Percentiles rank a stretch among this genome's conserved stretches.
Evolutionary conservation across 2,797 vertebrate genomes (phyloP).

Genomic region (Urocyon cinereoargenteus): DNA sequence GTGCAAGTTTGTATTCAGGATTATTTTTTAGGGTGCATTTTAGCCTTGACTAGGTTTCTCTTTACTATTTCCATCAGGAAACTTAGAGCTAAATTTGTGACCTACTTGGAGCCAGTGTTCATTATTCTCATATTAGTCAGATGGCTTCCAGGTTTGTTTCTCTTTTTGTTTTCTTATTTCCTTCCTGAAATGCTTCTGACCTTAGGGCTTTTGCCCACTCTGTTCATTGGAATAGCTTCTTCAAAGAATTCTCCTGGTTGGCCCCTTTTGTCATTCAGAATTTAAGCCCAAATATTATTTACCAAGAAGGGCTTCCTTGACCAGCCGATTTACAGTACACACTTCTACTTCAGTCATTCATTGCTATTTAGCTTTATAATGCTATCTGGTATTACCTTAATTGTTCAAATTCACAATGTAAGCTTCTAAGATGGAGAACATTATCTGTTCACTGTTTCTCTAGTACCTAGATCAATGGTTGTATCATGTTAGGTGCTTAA

Average conservation of each 20-base stretch:
- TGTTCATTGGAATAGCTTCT: neutral
- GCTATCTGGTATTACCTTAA: neutral
- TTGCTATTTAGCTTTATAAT: neutral
- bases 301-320: neutral
- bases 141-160: neutral
- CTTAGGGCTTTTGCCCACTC: neutral
- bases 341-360: neutral
- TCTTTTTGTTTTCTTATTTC: slow-evolving; percentile 15
- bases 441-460: neutral
- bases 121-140: neutral
- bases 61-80: neutral
- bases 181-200: neutral
- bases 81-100: neutral
- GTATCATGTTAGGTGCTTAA: neutral
- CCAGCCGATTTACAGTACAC: neutral
- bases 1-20: neutral
- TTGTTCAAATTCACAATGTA: neutral
- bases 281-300: slow-evolving; percentile 1
- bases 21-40: neutral
- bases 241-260: neutral
- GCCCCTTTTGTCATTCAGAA: neutral
- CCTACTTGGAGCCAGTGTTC: neutral
- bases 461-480: neutral
- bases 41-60: neutral
- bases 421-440: neutral